These are phyloP conservation scores for Danio tinwini DNA, from an alignment of 2,797 vertebrate species.

Conservation along the genomic window DNA sequence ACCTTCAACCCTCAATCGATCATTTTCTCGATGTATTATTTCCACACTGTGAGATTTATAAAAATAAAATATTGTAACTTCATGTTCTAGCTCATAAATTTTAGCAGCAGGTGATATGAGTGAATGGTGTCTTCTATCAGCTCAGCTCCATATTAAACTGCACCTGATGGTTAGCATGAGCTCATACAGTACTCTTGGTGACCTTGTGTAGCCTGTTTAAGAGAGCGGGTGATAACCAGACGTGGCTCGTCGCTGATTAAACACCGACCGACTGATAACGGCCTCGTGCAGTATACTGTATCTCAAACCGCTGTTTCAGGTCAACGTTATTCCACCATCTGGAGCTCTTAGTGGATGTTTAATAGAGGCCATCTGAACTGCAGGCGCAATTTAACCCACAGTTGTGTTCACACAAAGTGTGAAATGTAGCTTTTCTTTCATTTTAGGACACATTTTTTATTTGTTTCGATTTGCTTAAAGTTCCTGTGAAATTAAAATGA, in stretches of 20 bases:
- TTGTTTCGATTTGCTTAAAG: background rate
- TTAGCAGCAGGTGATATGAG: background rate
- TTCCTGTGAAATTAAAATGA: too few relatives aligned
- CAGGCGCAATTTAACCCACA: slow-evolving; percentile 7
- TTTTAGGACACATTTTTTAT: background rate
- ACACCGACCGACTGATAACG: slow-evolving; percentile 43
- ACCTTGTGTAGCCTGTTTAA: slow-evolving; percentile 32
- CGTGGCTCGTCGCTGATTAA: slow-evolving; percentile 42
- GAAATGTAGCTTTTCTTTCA: slow-evolving; percentile 13
- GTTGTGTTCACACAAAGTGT: slow-evolving; percentile 10
- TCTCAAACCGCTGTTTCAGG: slow-evolving; percentile 10
- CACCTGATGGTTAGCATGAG: slow-evolving; percentile 21
- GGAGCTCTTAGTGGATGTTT: slow-evolving; percentile 31
- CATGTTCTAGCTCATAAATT: slow-evolving; percentile 27
- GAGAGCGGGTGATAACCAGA: slow-evolving; percentile 49
- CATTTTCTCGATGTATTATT: background rate
- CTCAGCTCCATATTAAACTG: slow-evolving; percentile 15
- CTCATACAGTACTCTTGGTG: slow-evolving; percentile 4
- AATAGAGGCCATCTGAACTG: slow-evolving; percentile 16
- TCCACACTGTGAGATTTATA: background rate
- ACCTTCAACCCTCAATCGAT: background rate
- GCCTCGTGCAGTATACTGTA: slow-evolving; percentile 1
- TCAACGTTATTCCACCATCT: slow-evolving; percentile 23
- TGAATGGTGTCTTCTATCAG: slow-evolving; percentile 32
- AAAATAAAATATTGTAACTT: slow-evolving; percentile 8